phyloP scores from a whole-genome alignment of 1,140 invertebrate species.

The Ridgeia piscesae region DNA sequence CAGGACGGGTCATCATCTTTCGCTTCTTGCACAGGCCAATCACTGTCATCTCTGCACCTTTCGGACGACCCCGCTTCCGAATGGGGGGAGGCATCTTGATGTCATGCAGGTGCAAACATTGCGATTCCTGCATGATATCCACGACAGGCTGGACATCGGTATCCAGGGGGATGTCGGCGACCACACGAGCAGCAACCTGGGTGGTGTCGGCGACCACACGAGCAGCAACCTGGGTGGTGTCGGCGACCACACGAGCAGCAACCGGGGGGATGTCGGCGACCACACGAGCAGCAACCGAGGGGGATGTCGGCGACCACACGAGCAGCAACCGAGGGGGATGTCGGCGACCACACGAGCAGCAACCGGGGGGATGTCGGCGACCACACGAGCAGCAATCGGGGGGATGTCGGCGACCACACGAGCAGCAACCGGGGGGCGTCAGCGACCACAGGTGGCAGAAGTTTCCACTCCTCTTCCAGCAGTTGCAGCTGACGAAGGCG shows the following conservation, averaged over 20 bases:
- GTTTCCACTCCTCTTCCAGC: constrained; percentile 18
- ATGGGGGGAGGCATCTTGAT: constrained; percentile 14
- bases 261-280: neutral
- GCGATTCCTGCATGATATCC: neutral
- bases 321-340: no score
- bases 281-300: neutral
- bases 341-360: no score
- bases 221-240: no score
- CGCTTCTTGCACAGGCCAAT: neutral
- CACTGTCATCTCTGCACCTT: neutral
- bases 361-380: no score
- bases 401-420: neutral
- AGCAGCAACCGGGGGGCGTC: neutral
- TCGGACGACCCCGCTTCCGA: neutral
- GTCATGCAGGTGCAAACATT: neutral
- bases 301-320: no score
- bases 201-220: no score
- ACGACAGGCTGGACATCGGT: no score
- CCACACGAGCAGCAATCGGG: neutral
- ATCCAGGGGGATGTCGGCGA: no score
- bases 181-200: no score
- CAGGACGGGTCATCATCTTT: constrained; percentile 3
- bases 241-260: no score
- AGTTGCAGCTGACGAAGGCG: neutral
- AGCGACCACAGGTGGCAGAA: neutral